Conservation (phyloP, 92 coral and sea anemone genomes). For the Palythoa grandiflora region DNA sequence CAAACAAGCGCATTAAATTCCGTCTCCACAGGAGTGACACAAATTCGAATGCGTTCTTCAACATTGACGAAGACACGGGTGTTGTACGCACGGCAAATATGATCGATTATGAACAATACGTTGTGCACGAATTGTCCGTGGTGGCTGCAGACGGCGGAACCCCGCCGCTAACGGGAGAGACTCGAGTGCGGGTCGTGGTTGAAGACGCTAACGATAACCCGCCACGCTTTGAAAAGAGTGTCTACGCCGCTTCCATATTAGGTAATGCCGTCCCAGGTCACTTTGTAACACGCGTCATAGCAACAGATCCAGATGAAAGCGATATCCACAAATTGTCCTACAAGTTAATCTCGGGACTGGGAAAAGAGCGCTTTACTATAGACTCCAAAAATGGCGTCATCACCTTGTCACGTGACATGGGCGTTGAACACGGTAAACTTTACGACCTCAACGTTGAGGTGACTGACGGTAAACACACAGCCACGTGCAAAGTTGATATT, state of each 20-base stretch:
- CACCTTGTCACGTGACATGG: conserved; percentile 81
- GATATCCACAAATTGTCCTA: conserved; percentile 81
- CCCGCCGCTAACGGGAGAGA: conserved; percentile 91
- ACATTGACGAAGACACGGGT: conserved; percentile 70
- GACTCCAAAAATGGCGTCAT: conserved; percentile 89
- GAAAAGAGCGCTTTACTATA: conserved; percentile 75
- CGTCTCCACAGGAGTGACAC: conserved; percentile 55
- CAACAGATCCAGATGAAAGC: conserved; percentile 91
- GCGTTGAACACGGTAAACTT: conserved; percentile 87
- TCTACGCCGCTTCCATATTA: conserved; percentile 90
- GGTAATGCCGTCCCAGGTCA: conserved; percentile 95
- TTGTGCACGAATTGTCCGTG: conserved; percentile 81
- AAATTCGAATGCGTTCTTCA: conserved; percentile 59
- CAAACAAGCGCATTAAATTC: conserved; percentile 76
- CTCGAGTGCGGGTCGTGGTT: conserved; percentile 86
- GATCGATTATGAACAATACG: conserved; percentile 88
- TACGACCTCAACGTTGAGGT: conserved; percentile 82
- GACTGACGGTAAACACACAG: conserved; percentile 76
- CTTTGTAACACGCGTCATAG: conserved; percentile 94
- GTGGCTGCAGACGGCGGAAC: conserved; percentile 87
- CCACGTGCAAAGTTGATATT: conserved; percentile 80
- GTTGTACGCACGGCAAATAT: conserved; percentile 71
- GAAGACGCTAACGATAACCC: conserved; percentile 94
- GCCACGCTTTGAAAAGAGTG: conserved; percentile 82
- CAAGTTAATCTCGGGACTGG: conserved; percentile 76